Base-by-base conservation (phyloP, 1,140 invertebrate genomes). In the Papilio dardanus region DNA sequence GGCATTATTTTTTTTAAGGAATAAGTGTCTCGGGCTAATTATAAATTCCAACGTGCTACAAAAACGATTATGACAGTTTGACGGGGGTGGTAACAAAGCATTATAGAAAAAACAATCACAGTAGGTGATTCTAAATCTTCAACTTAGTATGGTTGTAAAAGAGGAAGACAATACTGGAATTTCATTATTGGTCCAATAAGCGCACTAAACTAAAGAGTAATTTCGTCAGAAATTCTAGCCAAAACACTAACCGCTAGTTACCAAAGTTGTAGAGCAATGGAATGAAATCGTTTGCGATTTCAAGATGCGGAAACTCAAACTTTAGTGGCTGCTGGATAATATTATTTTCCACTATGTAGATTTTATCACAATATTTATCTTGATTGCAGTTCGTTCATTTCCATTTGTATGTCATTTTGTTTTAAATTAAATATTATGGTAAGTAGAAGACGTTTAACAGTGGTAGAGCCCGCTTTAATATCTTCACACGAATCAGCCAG, bases 271-370 rank as follows among this genome's bases (percentile, higher is more conserved):
- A 30, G 54, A 28, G 54, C 54, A 62, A 28, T 28, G 24, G 24
- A 62, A 28, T 12, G 24, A 28, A 62, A 62, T 62, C 50, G 28
- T 58, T 12, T 28, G 24, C 54, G 54, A 14, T 62, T 62, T 24
- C 54, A 28, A 62, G 54, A 62, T 62, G 54, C 21, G 54, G 21
- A 62, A 62, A 62, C 12, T 14, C 54, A 62, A 62, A 62, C 54
- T 62, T 62, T 62, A 28, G 24, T 14, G 24, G 24, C 54, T 62
- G 28, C 30, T 62, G 54, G 30, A 62, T 62, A 62, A 62, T 30
- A 62, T 62, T 62, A 62, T 62, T 62, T 62, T 62, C 54, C 21
- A 62, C 24, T 62, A 62, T 62, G 54, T 16, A 62, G 21, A 62
- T 62, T 28, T 62, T 62, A 28, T 28, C 54, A 62, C 54, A 62